These are phyloP conservation scores for Lontra canadensis DNA, from an alignment of 2,113 vertebrate species.

Conservation along the genomic window DNA sequence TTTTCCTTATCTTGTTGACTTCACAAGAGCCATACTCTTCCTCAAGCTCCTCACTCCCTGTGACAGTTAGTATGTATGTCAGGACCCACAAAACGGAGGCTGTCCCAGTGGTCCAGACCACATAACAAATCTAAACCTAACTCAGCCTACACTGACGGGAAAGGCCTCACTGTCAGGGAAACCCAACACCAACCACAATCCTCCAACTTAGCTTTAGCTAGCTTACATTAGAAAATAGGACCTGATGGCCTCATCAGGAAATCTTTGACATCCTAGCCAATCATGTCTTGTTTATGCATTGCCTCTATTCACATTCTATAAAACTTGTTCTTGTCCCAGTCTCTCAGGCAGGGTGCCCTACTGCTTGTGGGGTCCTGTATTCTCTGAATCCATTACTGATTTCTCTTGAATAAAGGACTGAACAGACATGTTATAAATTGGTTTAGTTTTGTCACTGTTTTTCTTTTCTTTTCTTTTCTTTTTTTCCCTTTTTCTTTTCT, in stretches of 20 bases:
- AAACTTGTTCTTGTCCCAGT: too few relatives aligned
- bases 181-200: neutral
- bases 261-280: neutral
- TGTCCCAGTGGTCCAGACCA: neutral
- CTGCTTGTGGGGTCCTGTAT: neutral
- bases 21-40: neutral
- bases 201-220: neutral
- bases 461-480: too few relatives aligned
- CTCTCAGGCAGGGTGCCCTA: neutral
- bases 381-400: neutral
- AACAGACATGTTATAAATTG: too few relatives aligned
- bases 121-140: neutral
- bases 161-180: neutral
- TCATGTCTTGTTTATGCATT: neutral
- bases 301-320: neutral
- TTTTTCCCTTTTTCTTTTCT: too few relatives aligned
- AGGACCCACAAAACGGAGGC: neutral
- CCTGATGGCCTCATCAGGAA: neutral
- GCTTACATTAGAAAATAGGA: neutral
- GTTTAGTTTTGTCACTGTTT: neutral
- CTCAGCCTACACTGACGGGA: neutral
- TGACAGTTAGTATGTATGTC: neutral
- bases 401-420: neutral
- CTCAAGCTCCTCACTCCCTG: neutral
- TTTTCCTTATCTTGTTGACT: neutral